phyloP scores from a whole-genome alignment of 2,797 vertebrate genomes.

The Muscicapa comitata region DNA sequence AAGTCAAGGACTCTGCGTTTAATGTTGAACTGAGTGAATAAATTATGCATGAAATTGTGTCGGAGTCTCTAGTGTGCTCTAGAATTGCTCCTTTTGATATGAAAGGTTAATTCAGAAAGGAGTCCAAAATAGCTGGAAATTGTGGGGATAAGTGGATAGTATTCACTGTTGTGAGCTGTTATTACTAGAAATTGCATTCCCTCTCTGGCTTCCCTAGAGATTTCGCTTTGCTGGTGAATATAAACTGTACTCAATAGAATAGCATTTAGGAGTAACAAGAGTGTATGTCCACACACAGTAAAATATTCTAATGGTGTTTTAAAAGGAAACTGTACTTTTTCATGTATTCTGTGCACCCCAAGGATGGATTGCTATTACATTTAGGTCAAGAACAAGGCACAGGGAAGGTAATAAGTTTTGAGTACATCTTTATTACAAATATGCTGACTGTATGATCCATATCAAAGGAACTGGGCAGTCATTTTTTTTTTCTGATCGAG shows the following conservation, averaged over 20 bases:
- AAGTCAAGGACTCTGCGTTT: conserved; percentile 86
- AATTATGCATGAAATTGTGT: conserved; percentile 89
- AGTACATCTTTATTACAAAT: conserved; percentile 56
- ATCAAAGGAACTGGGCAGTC: conserved; percentile 33
- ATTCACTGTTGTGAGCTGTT: conserved; percentile 84
- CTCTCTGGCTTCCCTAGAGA: conserved; percentile 78
- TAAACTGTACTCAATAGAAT: conserved; percentile 79
- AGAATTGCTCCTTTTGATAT: conserved; percentile 87
- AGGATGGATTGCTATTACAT: conserved; percentile 72
- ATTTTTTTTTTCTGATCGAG: conserved; percentile 11
- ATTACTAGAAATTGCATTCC: conserved; percentile 85
- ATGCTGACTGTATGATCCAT: conserved; percentile 34
- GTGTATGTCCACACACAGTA: conserved; percentile 79
- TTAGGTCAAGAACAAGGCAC: conserved; percentile 72
- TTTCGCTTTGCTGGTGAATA: conserved; percentile 78
- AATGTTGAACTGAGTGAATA: conserved; percentile 84
- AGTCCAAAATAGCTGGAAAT: conserved; percentile 86
- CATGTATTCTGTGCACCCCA: conserved; percentile 66
- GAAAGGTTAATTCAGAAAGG: conserved; percentile 88
- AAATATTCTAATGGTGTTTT: conserved; percentile 78
- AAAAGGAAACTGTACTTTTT: conserved; percentile 73
- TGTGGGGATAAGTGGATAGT: conserved; percentile 83
- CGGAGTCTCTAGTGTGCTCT: conserved; percentile 81
- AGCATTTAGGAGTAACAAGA: conserved; percentile 77
- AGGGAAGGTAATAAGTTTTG: conserved; percentile 65